These are phyloP conservation scores for Drosophila paracracens DNA, from an alignment of 2,888 invertebrate species.

Conservation along the genomic window DNA sequence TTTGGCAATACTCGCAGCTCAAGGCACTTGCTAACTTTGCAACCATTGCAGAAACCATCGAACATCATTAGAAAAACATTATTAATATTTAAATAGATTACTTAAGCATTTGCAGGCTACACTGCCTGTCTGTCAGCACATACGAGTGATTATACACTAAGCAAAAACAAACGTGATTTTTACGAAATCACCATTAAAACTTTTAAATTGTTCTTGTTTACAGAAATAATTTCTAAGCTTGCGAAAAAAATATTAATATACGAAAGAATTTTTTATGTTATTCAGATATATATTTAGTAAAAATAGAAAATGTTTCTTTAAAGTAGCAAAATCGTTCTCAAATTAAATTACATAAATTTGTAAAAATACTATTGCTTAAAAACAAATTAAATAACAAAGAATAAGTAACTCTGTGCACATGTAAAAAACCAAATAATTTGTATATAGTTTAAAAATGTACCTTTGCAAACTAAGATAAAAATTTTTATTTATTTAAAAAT, in stretches of 20 bases:
- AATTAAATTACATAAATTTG: neutral
- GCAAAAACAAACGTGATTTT: neutral
- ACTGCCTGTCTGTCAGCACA: neutral
- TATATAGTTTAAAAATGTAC: neutral
- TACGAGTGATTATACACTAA: neutral
- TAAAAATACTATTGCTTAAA: neutral
- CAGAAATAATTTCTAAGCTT: neutral
- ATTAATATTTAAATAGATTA: constrained; percentile 83
- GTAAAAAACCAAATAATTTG: neutral
- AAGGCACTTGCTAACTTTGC: neutral
- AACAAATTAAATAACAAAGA: neutral
- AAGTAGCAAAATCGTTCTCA: too few species aligned
- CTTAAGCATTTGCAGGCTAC: constrained; percentile 64
- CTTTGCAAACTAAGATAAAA: neutral
- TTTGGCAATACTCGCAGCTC: neutral
- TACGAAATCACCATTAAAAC: neutral
- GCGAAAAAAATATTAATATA: neutral
- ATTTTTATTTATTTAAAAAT: too few species aligned
- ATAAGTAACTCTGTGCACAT: neutral
- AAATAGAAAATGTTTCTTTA: neutral
- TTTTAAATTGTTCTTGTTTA: neutral
- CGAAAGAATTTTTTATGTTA: neutral
- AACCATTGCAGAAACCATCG: constrained; percentile 23
- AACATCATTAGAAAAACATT: constrained; percentile 71
- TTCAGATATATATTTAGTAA: too few species aligned